Evolutionary conservation across 2,888 invertebrate genomes (phyloP).

Genomic region (Xestia ashworthii): DNA sequence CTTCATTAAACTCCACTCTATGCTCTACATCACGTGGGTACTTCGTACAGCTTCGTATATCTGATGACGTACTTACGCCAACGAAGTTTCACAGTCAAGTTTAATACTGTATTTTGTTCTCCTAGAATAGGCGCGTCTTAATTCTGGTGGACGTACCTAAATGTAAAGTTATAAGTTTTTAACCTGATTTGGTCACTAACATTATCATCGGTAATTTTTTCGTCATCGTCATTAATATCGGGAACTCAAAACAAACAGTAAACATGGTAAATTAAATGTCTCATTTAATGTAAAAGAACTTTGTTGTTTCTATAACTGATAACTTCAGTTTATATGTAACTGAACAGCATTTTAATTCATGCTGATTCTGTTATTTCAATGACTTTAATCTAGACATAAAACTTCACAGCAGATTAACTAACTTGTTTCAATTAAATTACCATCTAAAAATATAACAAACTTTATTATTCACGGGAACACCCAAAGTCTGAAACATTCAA

Average conservation of each 20-base stretch:
- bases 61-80: constrained; percentile 20
- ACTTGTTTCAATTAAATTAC: constrained; percentile 17
- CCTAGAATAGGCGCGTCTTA: background rate
- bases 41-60: constrained; percentile 20
- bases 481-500: constrained; percentile 18
- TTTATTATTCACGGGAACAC: constrained; percentile 18
- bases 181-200: no score
- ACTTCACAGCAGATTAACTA: background rate
- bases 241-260: no score
- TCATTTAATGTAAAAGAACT: background rate
- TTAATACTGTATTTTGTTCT: constrained; percentile 13
- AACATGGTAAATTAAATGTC: no score
- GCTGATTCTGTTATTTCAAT: background rate
- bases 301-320: background rate
- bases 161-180: background rate
- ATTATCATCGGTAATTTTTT: no score
- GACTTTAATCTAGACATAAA: no score
- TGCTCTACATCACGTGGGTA: constrained; percentile 24
- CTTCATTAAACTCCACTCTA: constrained; percentile 40
- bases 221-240: no score
- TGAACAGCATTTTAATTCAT: background rate
- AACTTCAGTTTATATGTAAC: background rate
- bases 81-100: constrained; percentile 17
- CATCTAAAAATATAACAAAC: constrained; percentile 3
- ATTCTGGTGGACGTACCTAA: no score